Base-by-base conservation (phyloP, 2,888 invertebrate genomes). In the Hermaeophaga mercurialis region DNA sequence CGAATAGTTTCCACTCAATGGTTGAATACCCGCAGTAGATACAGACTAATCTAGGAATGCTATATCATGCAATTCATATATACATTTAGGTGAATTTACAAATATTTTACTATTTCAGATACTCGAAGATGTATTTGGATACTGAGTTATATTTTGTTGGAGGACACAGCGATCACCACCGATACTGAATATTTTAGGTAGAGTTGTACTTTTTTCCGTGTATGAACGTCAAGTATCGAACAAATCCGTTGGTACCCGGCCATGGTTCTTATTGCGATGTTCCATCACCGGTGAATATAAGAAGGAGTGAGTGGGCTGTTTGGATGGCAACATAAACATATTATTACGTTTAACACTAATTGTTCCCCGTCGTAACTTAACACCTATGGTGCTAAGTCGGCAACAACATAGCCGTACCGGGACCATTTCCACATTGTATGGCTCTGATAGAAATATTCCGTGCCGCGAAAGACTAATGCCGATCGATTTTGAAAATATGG, bases 271-370 rank as follows among this genome's bases (percentile, higher is more conserved):
- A 38, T 38, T 4, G 14, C 9, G 47, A 57, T 58, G 61, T 53
- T 54, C 50, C 34, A 49, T n/a, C 17, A 47, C 56, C 61, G 56
- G 50, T 54, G 26, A 50, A 56, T 54, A 47, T 56, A 43, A 54
- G 56, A 61, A 54, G 56, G 26, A 44, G n/a, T 43, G 38, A 56
- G 61, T 61, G 58, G 61, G 61, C 43, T 36, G 61, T 55, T 45
- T 14, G 12, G 46, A 66, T 69, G 65, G 67, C 65, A 68, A 66
- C 72, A 70, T 70, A 68, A 69, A 72, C 70, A 73, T 72, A 73
- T 72, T 74, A 74, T 74, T 71, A 73, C 71, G 67, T 71, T 75
- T 74, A 75, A 73, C 71, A 67, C 73, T 75, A 75, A 75, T 75
- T 75, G 73, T 73, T 70, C 70, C 61, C 63, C 65, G 68, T 71